Base-by-base conservation (phyloP, 1,140 invertebrate species). In the Dendrolimus punctatus region DNA sequence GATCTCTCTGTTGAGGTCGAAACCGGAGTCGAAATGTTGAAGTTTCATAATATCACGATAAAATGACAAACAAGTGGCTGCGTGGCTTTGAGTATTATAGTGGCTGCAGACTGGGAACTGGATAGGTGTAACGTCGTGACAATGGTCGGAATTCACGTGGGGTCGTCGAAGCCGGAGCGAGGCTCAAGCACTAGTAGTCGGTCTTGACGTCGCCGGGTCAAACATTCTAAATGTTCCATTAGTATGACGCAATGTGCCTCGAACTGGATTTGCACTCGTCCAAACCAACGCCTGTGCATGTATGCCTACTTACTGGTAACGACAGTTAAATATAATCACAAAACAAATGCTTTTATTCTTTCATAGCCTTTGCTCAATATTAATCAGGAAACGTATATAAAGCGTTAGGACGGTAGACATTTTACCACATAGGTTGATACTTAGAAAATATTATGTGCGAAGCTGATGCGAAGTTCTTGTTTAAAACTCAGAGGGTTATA, bases 211-310 rank as follows among this genome's bases (percentile, higher is more conserved):
- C 68, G 23, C 23, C 23, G 74, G 80, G 77, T 83, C 77, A 83
- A 80, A 80, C 80, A 83, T 83, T 83, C 77, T 80, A 83, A 80
- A 70, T 70, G 68, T 70, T 67, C 58, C 62, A 70, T 67, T 66
- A 78, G 73, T 76, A 80, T 80, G 77, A 80, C 80, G 80, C 76
- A 83, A 83, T 76, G 64, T 68, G 57, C 63, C 64, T 69, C 63
- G 60, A 66, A 79, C 78, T 78, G 77, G 80, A 80, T 81, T 81
- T 80, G 76, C 76, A 81, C 73, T 81, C 77, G 76, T 81, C 77
- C 76, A 61, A 51, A 71, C 64, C 67, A 66, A 73, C 74, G 68
- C 71, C 66, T 58, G 68, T 56, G 56, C 43, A 63, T 65, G 59
- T 48, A 57, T 62, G 53, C 49, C 48, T 46, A 60, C 55, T 64